phyloP scores from a whole-genome alignment of 1,140 invertebrate genomes.

The Drosophila pandora region DNA sequence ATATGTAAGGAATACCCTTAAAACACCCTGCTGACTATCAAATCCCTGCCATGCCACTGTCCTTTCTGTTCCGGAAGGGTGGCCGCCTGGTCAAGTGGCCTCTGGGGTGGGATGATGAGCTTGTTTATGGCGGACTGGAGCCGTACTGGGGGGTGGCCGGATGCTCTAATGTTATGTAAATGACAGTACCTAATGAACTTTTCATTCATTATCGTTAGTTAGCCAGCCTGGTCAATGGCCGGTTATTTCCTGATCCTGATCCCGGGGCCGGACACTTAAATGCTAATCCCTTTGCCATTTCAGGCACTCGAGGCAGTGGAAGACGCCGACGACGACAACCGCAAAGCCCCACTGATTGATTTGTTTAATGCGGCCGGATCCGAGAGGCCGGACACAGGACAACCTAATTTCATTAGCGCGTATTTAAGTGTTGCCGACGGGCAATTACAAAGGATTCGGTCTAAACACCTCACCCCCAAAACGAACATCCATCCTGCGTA shows the following conservation, averaged over 20 bases:
- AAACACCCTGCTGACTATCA: constrained; percentile 30
- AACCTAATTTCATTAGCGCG: constrained; percentile 78
- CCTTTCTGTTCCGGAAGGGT: constrained; percentile 2
- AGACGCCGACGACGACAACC: constrained; percentile 33
- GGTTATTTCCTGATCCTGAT: constrained; percentile 44
- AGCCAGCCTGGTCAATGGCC: constrained; percentile 42
- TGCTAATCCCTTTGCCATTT: constrained; percentile 70
- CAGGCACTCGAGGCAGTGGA: constrained; percentile 43
- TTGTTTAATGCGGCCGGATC: constrained; percentile 72
- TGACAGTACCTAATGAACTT: constrained; percentile 81
- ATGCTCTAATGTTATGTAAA: constrained; percentile 80
- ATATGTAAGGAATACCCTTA: neutral
- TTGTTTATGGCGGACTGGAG: constrained; percentile 36
- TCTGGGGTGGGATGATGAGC: constrained; percentile 27
- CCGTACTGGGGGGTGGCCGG: constrained; percentile 13
- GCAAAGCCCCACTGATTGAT: constrained; percentile 77
- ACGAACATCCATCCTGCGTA: constrained; percentile 5
- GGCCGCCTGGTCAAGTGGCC: constrained; percentile 19
- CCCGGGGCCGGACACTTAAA: constrained; percentile 59
- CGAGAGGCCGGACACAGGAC: constrained; percentile 35
- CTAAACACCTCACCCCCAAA: neutral
- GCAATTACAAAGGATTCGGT: constrained; percentile 45
- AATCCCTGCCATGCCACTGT: constrained; percentile 27
- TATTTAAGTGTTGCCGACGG: constrained; percentile 62
- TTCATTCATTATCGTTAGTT: constrained; percentile 81